Evolutionary conservation across 2,797 vertebrate species (phyloP).

Genomic region (Australoheros facetus): DNA sequence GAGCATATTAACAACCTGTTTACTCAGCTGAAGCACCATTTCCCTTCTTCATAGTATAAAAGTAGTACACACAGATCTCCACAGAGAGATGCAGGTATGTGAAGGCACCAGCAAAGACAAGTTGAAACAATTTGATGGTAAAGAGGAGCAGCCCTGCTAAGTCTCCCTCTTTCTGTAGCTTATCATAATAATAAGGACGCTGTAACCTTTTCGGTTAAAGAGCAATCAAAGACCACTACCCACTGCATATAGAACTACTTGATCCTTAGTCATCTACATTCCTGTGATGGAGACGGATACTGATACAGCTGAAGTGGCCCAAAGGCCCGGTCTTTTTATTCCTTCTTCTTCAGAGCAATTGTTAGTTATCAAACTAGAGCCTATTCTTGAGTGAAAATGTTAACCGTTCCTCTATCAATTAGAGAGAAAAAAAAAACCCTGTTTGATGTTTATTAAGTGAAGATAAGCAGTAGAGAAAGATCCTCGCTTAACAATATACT

Average conservation of each 20-base stretch:
- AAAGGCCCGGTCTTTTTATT: constrained; percentile 1
- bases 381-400: constrained; percentile 21
- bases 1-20: constrained; percentile 84
- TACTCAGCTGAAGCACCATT: constrained; percentile 81
- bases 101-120: constrained; percentile 53
- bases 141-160: constrained; percentile 37
- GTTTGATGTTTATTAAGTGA: constrained; percentile 54
- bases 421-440: not conserved
- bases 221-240: constrained; percentile 54
- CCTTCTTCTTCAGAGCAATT: constrained; percentile 16
- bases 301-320: constrained; percentile 7
- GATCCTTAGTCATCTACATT: constrained; percentile 53
- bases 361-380: constrained; percentile 41
- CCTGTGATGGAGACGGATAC: constrained; percentile 21
- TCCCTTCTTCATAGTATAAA: constrained; percentile 58
- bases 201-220: constrained; percentile 71
- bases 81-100: constrained; percentile 29
- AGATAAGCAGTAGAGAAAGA: constrained; percentile 45
- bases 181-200: constrained; percentile 78
- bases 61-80: constrained; percentile 51
- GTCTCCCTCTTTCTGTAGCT: constrained; percentile 57
- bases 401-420: constrained; percentile 43
- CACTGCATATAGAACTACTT: constrained; percentile 37
- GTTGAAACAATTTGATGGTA: constrained; percentile 57
- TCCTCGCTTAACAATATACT: constrained; percentile 45